A percentile compares a stretch with the other conserved stretches of the same genome.
phyloP scores from a whole-genome alignment of 2,113 vertebrate species.

The Psittacula cyanocephala region DNA sequence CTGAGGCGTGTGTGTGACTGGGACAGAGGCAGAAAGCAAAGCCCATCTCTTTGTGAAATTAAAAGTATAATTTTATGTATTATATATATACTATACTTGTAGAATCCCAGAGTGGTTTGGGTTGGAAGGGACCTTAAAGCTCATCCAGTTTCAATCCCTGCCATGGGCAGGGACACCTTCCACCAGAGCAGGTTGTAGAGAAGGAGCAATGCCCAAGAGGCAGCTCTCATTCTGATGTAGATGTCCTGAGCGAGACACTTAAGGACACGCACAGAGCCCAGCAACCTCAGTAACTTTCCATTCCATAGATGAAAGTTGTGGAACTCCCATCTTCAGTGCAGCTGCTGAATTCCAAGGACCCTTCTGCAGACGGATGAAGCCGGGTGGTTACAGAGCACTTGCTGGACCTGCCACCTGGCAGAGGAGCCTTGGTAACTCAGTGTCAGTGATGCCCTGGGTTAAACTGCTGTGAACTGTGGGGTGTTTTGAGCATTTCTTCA shows the following conservation, averaged over 20 bases:
- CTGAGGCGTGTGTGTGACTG: neutral
- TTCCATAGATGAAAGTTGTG: neutral
- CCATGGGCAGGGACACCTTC: neutral
- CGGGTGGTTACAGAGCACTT: neutral
- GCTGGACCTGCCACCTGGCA: slow-evolving; percentile 5
- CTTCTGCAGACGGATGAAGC: neutral
- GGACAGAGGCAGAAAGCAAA: neutral
- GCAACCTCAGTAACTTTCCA: neutral
- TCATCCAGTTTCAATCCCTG: neutral
- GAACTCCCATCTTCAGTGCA: neutral
- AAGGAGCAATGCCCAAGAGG: neutral
- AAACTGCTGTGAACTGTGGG: neutral
- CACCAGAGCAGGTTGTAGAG: neutral
- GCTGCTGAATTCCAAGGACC: neutral
- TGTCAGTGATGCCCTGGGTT: neutral
- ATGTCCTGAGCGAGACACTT: neutral
- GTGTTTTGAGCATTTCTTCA: neutral
- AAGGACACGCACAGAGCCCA: too few relatives aligned
- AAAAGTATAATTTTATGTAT: neutral
- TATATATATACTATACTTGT: neutral
- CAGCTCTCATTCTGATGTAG: neutral
- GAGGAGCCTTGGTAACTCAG: neutral
- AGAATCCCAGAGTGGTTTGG: neutral
- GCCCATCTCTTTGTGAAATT: neutral
- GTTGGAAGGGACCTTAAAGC: neutral